Evolutionary conservation across 2,113 vertebrate genomes (phyloP), one percentile per base, ranked within the genome.

Genomic region (Anguilla japonica): DNA sequence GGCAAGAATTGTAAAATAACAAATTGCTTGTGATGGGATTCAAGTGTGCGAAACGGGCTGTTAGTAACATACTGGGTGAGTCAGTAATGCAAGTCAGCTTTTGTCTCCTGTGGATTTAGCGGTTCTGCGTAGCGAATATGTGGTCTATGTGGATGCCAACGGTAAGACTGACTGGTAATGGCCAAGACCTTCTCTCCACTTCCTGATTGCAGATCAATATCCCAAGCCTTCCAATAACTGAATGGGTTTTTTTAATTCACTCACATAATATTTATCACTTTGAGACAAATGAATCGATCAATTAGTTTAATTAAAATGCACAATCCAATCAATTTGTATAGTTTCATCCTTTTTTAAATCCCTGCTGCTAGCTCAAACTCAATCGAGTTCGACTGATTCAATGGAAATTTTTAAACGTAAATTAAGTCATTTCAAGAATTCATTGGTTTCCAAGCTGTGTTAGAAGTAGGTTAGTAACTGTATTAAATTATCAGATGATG

Each of bases 401-500:
- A 26, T 26, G 3, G 0, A 20, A 26, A 67, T 6, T 8, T 20
- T 8, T 26, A 56, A 56, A 22, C 60, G 26, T 3, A 41, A 84
- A 82, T 75, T 57, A 85, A 88, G 85, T 60, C 41, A 79, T 79
- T 89, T 91, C 84, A 83, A 82, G 11, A 6, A 53, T 53, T 14
- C 13, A 14, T 14, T 79, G 41, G 57, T 50, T 84, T 89, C 79
- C 60, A 53, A 53, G 50, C 11, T 53, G 50, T 14, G 13, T 53
- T 53, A 11, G 29, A 89, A 81, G 83, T 87, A 34, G 5, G 16
- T 41, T 79, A 7, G 84, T 57, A 83, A 56, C 87, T 89, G 81
- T 67, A 89, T 91, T 86, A 88, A 90, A 89, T 88, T 50, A 89
- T 89, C 79, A 91, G 84, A 79, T 88, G 53, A 89, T 93, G 85